Percentiles rank a stretch among this genome's conserved stretches.
phyloP scores from a whole-genome alignment of 2,113 vertebrate species.

The Pygoscelis adeliae region DNA sequence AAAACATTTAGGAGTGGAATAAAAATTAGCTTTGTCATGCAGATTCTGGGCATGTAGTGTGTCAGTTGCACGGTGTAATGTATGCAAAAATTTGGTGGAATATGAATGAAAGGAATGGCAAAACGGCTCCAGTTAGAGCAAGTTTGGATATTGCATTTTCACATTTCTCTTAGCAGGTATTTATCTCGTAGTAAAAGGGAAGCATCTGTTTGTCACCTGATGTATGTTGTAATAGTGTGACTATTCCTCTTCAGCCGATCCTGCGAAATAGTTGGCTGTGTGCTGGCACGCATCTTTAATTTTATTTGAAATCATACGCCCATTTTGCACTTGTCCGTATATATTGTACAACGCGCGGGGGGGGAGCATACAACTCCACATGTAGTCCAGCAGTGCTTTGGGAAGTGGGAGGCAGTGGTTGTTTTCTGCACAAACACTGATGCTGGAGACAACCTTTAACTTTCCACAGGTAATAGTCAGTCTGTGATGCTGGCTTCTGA shows the following conservation, averaged over 20 bases:
- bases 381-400: neutral
- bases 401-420: neutral
- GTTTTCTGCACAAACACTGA: neutral
- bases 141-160: fast-evolving
- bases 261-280: neutral
- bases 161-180: neutral
- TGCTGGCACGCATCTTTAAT: neutral
- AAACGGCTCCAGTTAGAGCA: neutral
- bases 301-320: neutral
- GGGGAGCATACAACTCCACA: neutral
- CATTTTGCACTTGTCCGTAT: fast-evolving
- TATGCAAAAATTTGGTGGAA: neutral
- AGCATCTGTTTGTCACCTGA: fast-evolving
- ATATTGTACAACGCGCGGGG: fast-evolving
- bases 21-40: fast-evolving
- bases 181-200: neutral
- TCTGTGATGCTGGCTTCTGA: neutral
- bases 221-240: fast-evolving
- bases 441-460: neutral
- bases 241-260: neutral
- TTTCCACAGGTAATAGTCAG: neutral
- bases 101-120: neutral
- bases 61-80: neutral
- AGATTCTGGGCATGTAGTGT: fast-evolving
- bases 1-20: neutral